Percentiles rank a stretch among this genome's conserved stretches.
Evolutionary conservation across 2,888 invertebrate genomes (phyloP).

Genomic region (Limnephilus marmoratus): DNA sequence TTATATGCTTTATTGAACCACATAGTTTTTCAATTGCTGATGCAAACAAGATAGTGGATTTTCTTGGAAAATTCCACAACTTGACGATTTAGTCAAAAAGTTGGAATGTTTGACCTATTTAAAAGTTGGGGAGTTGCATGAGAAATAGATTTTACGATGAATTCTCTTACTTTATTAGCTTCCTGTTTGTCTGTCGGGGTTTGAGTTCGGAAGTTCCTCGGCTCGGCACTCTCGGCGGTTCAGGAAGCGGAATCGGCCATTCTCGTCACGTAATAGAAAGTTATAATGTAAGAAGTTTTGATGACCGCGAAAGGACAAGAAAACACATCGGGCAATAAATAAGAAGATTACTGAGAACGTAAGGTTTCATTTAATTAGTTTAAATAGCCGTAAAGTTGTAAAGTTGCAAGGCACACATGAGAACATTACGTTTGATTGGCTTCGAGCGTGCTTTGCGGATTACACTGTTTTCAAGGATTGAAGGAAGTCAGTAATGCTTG

Average conservation of each 20-base stretch:
- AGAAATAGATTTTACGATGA: background rate
- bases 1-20: background rate
- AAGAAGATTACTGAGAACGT: background rate
- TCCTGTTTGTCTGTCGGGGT: constrained; percentile 2
- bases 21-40: background rate
- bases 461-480: background rate
- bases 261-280: constrained; percentile 63
- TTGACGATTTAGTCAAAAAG: constrained; percentile 2
- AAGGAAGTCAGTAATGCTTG: background rate
- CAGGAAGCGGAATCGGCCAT: constrained; percentile 42
- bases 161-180: constrained; percentile 12
- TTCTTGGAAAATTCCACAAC: background rate
- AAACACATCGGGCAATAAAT: constrained; percentile 22
- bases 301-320: constrained; percentile 40
- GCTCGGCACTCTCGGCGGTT: constrained; percentile 9
- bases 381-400: constrained; percentile 4
- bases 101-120: background rate
- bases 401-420: background rate
- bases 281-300: constrained; percentile 63
- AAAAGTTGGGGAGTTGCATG: background rate
- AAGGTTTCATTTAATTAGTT: constrained; percentile 27
- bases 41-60: background rate
- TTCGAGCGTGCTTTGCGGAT: background rate
- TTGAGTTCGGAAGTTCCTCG: background rate
- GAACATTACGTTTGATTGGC: background rate